Evolutionary conservation across 35 echinoderm and acorn worm species (phyloP).

Genomic region (Apostichopus japonicus): DNA sequence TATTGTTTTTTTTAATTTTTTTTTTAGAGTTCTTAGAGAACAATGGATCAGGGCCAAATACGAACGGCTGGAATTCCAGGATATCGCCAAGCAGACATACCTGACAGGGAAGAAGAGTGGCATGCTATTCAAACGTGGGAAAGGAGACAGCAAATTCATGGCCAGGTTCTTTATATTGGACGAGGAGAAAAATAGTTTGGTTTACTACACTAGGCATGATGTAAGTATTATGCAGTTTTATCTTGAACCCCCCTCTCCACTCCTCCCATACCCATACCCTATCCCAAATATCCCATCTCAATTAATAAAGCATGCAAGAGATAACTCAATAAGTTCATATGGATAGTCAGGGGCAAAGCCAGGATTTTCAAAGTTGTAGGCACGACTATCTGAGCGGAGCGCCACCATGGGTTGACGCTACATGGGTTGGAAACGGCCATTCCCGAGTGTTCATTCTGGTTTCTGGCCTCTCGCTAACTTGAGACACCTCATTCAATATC

Average conservation of each 20-base stretch:
- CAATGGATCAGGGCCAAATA: slow-evolving; percentile 99
- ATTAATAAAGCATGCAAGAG: too few relatives aligned
- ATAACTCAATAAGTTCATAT: too few relatives aligned
- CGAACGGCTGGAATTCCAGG: slow-evolving; percentile 94
- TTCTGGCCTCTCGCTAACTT: too few relatives aligned
- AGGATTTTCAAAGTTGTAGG: too few relatives aligned
- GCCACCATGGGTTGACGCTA: too few relatives aligned
- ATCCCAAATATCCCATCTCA: too few relatives aligned
- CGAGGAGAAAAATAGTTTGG: slow-evolving; percentile 85
- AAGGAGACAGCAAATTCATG: slow-evolving; percentile 82
- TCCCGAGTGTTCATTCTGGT: too few relatives aligned
- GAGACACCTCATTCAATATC: too few relatives aligned
- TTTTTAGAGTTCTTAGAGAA: slow-evolving; percentile 85
- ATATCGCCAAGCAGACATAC: slow-evolving; percentile 88
- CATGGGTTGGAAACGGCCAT: too few relatives aligned
- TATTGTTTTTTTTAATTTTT: slow-evolving; percentile 19
- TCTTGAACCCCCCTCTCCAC: neutral
- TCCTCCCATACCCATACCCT: neutral
- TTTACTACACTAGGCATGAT: slow-evolving; percentile 95
- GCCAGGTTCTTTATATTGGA: slow-evolving; percentile 84
- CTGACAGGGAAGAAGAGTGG: slow-evolving; percentile 75
- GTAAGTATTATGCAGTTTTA: slow-evolving; percentile 46
- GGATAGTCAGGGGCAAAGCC: too few relatives aligned
- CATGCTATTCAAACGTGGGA: slow-evolving; percentile 85
- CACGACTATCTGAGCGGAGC: too few relatives aligned